Evolutionary conservation across 2,888 invertebrate species (phyloP), one percentile per base, ranked within the genome.

Genomic region (Lobophora halterata): DNA sequence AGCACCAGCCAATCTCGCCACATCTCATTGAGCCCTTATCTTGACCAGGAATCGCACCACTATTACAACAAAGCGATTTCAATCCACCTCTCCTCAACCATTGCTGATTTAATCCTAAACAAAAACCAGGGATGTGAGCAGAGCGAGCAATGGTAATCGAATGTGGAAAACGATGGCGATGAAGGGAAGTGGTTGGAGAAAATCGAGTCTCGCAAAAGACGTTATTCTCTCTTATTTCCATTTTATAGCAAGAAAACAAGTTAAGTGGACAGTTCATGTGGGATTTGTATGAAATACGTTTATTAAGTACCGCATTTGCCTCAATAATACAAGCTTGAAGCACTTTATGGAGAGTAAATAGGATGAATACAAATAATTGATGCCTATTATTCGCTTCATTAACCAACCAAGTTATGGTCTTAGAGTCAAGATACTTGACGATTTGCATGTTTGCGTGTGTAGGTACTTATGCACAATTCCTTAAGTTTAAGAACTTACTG

Each of bases 181-280:
- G 33, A 38, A 31, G 25, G 26, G 37, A 41, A 28, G 36, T 46
- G 16, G 24, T 38, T 18, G n/a, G 28, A 34, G 38, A 29, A 37
- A 46, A 41, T 36, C 34, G 37, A 43, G 25, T 24, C 41, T 38
- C 38, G 40, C 46, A 29, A 49, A 43, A 25, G 49, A 45, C 39
- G 45, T 49, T 45, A 47, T 32, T 45, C 33, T 39, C 27, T 42
- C 42, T 46, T 49, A 50, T 48, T 49, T 53, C 48, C 34, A 49
- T 49, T 52, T 49, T 39, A 44, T 52, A 49, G 43, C 43, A 52
- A 48, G 46, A 48, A 49, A 52, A 52, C 47, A 52, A 49, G 38
- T 40, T 40, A 44, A 50, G 46, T 46, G 49, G 48, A 44, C 48
- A 48, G 42, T 40, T 49, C 35, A 34, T 49, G 39, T 35, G 46